A percentile compares a stretch with the other conserved stretches of the same genome.
These are phyloP conservation scores for Masticophis lateralis DNA, from an alignment of 2,797 vertebrate genomes.

Conservation along the genomic window DNA sequence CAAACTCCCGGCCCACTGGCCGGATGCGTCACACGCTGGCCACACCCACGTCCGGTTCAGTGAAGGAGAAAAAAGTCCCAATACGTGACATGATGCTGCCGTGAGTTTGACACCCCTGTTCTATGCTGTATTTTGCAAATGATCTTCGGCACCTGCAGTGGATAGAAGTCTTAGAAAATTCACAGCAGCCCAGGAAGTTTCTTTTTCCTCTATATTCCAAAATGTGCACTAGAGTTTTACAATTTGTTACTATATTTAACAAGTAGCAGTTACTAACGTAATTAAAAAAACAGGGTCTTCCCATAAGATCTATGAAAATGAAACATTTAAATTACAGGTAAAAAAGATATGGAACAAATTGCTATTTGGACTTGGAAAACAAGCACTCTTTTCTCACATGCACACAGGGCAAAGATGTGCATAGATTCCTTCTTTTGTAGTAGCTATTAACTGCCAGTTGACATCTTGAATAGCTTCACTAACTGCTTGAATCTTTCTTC, in stretches of 20 bases:
- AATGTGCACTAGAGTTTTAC: neutral
- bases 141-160: neutral
- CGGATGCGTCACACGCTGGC: no score
- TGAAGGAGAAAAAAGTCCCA: no score
- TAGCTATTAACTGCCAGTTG: conserved; percentile 78
- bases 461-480: conserved; percentile 95
- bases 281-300: neutral
- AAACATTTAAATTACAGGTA: neutral
- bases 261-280: neutral
- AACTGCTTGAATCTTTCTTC: conserved; percentile 90
- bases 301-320: neutral
- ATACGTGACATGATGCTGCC: no score
- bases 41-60: no score
- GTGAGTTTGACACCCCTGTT: no score
- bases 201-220: neutral
- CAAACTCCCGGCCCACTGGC: no score
- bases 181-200: neutral
- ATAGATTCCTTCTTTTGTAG: neutral
- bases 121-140: neutral
- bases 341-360: neutral
- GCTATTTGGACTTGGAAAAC: conserved; percentile 20
- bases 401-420: neutral
- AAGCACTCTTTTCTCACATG: neutral
- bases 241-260: neutral
- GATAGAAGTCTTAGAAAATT: neutral